Percentiles rank a stretch among this genome's conserved stretches.
Evolutionary conservation across 2,113 vertebrate species (phyloP).

Genomic region (Triplophysa rosa): DNA sequence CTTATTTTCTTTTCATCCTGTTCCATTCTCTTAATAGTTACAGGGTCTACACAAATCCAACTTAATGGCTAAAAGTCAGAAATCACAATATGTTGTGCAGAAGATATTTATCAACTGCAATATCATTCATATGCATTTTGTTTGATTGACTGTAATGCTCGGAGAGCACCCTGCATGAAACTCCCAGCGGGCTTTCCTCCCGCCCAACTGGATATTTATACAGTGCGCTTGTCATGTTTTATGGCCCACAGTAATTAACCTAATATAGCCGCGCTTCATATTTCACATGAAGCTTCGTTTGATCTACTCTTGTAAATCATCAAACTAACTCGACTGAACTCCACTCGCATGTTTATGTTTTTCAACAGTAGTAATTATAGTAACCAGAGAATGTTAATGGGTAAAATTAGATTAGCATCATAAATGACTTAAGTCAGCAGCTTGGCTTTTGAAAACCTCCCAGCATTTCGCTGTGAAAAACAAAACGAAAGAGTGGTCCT

Average conservation of each 20-base stretch:
- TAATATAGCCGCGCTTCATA: constrained; percentile 12
- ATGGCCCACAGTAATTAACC: constrained; percentile 26
- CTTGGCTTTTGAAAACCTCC: neutral
- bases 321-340: constrained; percentile 13
- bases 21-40: neutral
- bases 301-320: neutral
- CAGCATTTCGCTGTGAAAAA: neutral
- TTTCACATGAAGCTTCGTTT: constrained; percentile 11
- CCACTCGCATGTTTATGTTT: constrained; percentile 7
- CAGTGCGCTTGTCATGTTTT: neutral
- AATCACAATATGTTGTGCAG: neutral
- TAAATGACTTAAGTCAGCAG: neutral
- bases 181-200: neutral
- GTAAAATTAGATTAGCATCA: constrained; percentile 26
- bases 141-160: constrained; percentile 1
- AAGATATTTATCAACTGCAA: neutral
- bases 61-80: constrained; percentile 2
- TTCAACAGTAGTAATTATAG: neutral
- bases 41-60: neutral
- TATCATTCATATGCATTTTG: constrained; percentile 5
- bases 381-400: constrained; percentile 7
- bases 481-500: neutral
- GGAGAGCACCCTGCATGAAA: constrained; percentile 4
- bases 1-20: neutral
- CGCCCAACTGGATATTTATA: constrained; percentile 11